Evolutionary conservation across 1,140 invertebrate genomes (phyloP).

Genomic region (Macrobrachium nipponense): DNA sequence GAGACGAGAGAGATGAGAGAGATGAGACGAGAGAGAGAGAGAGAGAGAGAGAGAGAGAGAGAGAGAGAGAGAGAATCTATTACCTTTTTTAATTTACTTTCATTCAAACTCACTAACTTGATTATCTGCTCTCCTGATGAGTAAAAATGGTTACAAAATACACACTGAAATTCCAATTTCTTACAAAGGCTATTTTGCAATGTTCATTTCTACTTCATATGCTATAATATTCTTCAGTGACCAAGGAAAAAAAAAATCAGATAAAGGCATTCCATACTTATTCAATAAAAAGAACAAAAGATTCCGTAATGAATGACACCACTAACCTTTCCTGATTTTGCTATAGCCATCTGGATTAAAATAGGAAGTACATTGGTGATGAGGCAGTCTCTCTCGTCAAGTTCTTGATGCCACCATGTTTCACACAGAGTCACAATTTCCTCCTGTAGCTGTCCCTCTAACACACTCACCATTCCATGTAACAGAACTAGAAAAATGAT

Average conservation of each 20-base stretch:
- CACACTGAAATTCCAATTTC: too few species aligned
- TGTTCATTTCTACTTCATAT: too few species aligned
- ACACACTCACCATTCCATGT: constrained; percentile 24
- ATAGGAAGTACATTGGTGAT: constrained; percentile 1
- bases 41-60: too few species aligned
- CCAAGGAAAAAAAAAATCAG: not conserved
- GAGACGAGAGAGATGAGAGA: too few species aligned
- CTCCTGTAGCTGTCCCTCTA: constrained; percentile 11
- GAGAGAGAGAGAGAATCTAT: too few species aligned
- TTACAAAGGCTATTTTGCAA: too few species aligned
- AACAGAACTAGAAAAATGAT: constrained; percentile 29
- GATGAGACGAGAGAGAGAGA: too few species aligned
- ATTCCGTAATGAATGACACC: not conserved
- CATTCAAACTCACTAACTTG: too few species aligned
- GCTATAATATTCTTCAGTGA: too few species aligned
- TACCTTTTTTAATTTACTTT: too few species aligned
- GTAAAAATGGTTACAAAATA: too few species aligned
- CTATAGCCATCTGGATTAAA: not conserved
- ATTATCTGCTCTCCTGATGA: too few species aligned
- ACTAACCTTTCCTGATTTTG: constrained; percentile 21
- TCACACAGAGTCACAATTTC: constrained; percentile 30
- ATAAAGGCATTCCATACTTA: not conserved
- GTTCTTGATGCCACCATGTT: constrained; percentile 34
- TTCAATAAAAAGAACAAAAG: not conserved
- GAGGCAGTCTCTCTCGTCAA: not conserved